Percentiles rank a stretch among this genome's conserved stretches.
Evolutionary conservation across 2,888 invertebrate genomes (phyloP).

Genomic region (Biston stratarius): DNA sequence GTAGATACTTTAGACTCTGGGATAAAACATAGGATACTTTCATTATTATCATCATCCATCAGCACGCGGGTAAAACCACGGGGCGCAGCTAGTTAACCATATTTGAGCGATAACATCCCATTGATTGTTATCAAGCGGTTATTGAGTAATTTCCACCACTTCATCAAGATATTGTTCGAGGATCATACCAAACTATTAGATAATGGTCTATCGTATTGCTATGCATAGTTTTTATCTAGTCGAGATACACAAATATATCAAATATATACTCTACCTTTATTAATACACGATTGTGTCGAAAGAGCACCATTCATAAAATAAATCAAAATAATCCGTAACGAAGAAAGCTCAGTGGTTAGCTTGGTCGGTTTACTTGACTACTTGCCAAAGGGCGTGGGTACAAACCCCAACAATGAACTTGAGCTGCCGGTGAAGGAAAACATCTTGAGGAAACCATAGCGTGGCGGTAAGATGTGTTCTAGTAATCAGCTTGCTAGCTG

Average conservation of each 20-base stretch:
- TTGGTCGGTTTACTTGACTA: no score
- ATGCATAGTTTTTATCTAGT: neutral
- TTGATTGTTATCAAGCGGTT: conserved; percentile 3
- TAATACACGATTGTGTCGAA: neutral
- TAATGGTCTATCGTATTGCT: conserved; percentile 7
- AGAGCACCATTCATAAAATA: neutral
- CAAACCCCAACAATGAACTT: no score
- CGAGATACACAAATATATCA: neutral
- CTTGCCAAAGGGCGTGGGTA: no score
- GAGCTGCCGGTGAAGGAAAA: no score
- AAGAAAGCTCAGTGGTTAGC: no score
- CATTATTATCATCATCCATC: no score
- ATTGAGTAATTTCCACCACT: conserved; percentile 10
- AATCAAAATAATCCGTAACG: neutral
- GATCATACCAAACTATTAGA: neutral
- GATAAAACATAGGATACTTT: no score
- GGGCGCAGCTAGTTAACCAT: neutral
- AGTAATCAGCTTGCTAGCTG: no score
- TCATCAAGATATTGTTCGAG: conserved; percentile 8
- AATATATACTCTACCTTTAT: neutral
- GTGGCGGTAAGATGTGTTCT: no score
- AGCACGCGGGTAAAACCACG: no score
- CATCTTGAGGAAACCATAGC: no score
- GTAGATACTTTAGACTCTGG: no score
- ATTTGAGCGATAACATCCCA: neutral